Conservation (phyloP, 2,113 vertebrate genomes). For the Taurulus bubalis region DNA sequence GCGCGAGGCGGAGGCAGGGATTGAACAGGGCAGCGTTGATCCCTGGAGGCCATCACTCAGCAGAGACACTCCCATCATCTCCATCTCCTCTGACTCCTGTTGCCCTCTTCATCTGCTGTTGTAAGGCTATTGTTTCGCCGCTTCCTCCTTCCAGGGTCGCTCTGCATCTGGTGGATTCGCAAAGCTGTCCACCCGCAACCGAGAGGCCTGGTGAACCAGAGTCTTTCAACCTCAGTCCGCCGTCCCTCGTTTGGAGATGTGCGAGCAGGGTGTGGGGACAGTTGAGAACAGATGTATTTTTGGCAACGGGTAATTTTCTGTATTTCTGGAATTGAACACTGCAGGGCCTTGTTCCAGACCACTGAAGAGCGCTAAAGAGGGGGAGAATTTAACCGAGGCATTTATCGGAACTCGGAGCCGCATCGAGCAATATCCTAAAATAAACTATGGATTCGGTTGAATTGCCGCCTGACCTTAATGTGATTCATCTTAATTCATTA, state of each 20-base stretch:
- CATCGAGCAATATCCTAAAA: constrained; percentile 52
- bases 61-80: constrained; percentile 47
- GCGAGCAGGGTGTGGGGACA: constrained; percentile 23
- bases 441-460: constrained; percentile 35
- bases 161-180: constrained; percentile 27
- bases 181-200: constrained; percentile 27
- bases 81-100: constrained; percentile 31
- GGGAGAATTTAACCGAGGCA: constrained; percentile 41
- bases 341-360: constrained; percentile 48
- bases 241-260: constrained; percentile 19
- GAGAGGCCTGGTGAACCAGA: constrained; percentile 31
- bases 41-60: constrained; percentile 59
- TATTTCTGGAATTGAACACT: constrained; percentile 40
- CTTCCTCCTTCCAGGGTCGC: constrained; percentile 12
- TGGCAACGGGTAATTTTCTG: constrained; percentile 65
- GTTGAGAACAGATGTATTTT: constrained; percentile 38
- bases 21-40: constrained; percentile 40
- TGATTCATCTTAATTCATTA: constrained; percentile 52
- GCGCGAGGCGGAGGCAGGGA: not conserved
- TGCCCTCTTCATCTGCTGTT: constrained; percentile 49
- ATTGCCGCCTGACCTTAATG: constrained; percentile 24
- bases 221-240: constrained; percentile 41
- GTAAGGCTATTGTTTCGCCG: constrained; percentile 35
- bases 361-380: constrained; percentile 43
- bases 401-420: constrained; percentile 38